A percentile compares a stretch with the other conserved stretches of the same genome.
phyloP scores from a whole-genome alignment of 1,140 invertebrate genomes.

The Drosophila biarmipes region DNA sequence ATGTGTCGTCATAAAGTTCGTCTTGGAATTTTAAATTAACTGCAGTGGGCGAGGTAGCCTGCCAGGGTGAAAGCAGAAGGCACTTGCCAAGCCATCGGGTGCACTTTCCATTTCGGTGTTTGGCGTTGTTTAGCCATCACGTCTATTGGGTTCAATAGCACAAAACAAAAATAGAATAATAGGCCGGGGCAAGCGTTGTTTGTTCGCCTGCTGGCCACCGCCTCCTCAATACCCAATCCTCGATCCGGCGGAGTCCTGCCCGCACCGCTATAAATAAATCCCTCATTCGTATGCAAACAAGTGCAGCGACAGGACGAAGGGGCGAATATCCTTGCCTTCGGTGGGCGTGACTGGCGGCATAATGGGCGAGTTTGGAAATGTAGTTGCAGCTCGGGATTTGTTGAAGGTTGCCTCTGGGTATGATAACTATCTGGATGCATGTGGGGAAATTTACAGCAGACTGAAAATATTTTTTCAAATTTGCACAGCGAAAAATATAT shows the following conservation, averaged over 20 bases:
- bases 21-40: constrained; percentile 65
- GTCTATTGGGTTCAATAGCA: constrained; percentile 75
- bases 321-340: constrained; percentile 33
- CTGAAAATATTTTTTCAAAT: too few species aligned
- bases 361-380: constrained; percentile 66
- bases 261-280: constrained; percentile 63
- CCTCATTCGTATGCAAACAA: constrained; percentile 74
- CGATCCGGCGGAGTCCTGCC: not conserved
- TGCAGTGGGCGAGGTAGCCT: constrained; percentile 28
- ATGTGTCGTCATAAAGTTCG: constrained; percentile 43
- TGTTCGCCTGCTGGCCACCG: constrained; percentile 10
- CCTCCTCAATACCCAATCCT: not conserved
- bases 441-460: not conserved
- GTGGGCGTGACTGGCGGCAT: constrained; percentile 38
- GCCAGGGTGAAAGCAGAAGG: too few species aligned
- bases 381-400: constrained; percentile 34
- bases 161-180: constrained; percentile 73
- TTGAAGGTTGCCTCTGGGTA: constrained; percentile 35
- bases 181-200: constrained; percentile 49
- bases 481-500: too few species aligned
- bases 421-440: constrained; percentile 24
- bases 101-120: constrained; percentile 56
- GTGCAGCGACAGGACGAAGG: constrained; percentile 48
- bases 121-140: constrained; percentile 25
- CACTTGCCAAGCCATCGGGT: not conserved